Percentiles rank a stretch among this genome's conserved stretches.
Evolutionary conservation across 2,888 invertebrate species (phyloP).

Genomic region (Bedellia somnulentella): DNA sequence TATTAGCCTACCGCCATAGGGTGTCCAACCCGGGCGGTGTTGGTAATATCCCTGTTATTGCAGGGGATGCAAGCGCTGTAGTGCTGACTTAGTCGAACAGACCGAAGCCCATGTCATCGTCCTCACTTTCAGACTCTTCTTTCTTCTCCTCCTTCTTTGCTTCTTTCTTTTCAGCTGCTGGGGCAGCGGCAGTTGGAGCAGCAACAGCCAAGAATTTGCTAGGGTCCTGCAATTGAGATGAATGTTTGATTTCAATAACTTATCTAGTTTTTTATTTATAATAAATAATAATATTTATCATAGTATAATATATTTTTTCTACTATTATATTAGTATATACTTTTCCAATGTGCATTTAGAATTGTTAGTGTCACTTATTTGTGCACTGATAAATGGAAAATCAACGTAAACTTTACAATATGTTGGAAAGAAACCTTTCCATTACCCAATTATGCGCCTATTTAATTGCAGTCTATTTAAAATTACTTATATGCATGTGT

Average conservation of each 20-base stretch:
- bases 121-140: constrained; percentile 79
- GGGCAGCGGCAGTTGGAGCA: constrained; percentile 67
- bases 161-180: constrained; percentile 63
- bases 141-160: constrained; percentile 76
- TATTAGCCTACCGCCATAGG: constrained; percentile 36
- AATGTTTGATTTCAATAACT: not conserved
- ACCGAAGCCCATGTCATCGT: constrained; percentile 98
- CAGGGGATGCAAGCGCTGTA: too few relatives aligned
- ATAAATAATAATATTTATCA: not conserved
- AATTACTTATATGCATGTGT: too few relatives aligned
- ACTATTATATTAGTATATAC: not conserved
- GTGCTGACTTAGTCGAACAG: constrained; percentile 87
- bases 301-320: not conserved
- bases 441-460: too few relatives aligned
- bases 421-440: too few relatives aligned
- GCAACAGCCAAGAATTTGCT: constrained; percentile 80
- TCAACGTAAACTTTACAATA: constrained; percentile 19
- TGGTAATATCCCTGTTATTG: constrained; percentile 8
- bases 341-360: too few relatives aligned
- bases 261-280: not conserved
- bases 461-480: too few relatives aligned
- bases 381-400: too few relatives aligned
- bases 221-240: constrained; percentile 76
- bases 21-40: constrained; percentile 47
- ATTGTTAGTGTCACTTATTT: not conserved